phyloP scores from a whole-genome alignment of 1,140 invertebrate species.

The Manduca sexta region DNA sequence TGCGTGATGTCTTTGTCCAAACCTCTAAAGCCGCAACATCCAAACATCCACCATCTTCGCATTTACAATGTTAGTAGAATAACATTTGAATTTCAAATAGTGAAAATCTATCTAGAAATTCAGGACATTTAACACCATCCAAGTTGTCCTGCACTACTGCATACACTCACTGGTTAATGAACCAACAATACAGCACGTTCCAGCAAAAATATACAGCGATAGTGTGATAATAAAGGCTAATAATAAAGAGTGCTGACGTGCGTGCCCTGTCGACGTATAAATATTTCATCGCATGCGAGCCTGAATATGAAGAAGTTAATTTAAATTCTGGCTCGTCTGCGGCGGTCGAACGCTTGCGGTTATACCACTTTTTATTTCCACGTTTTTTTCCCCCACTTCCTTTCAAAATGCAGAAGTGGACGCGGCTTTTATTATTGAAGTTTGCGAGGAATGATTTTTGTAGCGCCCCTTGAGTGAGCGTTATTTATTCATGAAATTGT shows the following conservation, averaged over 20 bases:
- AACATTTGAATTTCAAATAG: no score
- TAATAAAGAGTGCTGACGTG: slow-evolving; percentile 12
- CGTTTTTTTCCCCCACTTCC: slow-evolving; percentile 25
- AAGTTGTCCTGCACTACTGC: no score
- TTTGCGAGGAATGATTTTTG: slow-evolving; percentile 13
- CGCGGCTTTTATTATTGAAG: slow-evolving; percentile 13
- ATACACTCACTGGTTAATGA: no score
- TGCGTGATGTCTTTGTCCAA: no score
- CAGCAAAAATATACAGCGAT: no score
- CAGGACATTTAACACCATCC: no score
- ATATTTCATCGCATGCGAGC: slow-evolving; percentile 38
- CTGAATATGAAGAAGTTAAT: slow-evolving; percentile 53
- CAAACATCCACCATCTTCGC: no score
- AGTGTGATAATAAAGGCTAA: background rate
- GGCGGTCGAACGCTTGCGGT: slow-evolving; percentile 24
- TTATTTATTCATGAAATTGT: slow-evolving; percentile 5
- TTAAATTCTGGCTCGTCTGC: slow-evolving; percentile 43
- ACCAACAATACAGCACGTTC: no score
- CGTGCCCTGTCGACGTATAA: slow-evolving; percentile 29
- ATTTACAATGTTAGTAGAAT: no score
- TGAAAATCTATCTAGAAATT: no score
- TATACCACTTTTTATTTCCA: slow-evolving; percentile 24
- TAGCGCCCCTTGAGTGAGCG: background rate
- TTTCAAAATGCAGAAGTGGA: slow-evolving; percentile 29
- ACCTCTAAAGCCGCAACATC: no score